Conservation (phyloP, 2,888 invertebrate genomes). For the Euproctis similis region DNA sequence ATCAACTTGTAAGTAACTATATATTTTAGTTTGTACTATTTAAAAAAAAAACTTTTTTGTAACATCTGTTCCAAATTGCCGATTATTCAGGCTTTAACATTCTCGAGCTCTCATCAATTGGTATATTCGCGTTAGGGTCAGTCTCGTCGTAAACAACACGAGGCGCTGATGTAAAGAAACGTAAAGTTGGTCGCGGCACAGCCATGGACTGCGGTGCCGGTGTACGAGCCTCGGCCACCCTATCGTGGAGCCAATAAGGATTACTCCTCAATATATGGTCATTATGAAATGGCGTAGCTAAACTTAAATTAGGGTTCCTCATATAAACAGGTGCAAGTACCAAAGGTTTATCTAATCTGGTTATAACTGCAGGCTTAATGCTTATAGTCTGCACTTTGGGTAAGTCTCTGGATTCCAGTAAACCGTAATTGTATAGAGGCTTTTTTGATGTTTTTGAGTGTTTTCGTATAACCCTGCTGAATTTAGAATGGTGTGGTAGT, state of each 20-base stretch:
- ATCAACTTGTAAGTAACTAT: too few species aligned
- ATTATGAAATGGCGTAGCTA: slow-evolving; percentile 11
- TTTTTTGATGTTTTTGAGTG: slow-evolving; percentile 18
- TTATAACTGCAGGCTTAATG: slow-evolving; percentile 27
- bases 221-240: slow-evolving; percentile 9
- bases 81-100: slow-evolving; percentile 2
- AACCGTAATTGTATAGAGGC: slow-evolving; percentile 37
- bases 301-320: slow-evolving; percentile 1
- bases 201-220: not conserved
- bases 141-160: too few species aligned
- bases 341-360: slow-evolving; percentile 23
- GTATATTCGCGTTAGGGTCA: too few species aligned
- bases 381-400: slow-evolving; percentile 41
- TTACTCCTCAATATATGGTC: slow-evolving; percentile 22
- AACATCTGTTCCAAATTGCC: not conserved
- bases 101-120: not conserved
- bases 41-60: not conserved
- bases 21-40: too few species aligned
- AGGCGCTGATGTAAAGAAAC: not conserved
- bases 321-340: slow-evolving; percentile 46
- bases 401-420: slow-evolving; percentile 30
- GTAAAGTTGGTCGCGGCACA: not conserved
- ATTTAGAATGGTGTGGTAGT: slow-evolving; percentile 3
- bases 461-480: slow-evolving; percentile 4
- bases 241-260: slow-evolving; percentile 20